phyloP scores from a whole-genome alignment of 2,797 vertebrate genomes.

The Tenualosa ilisha region DNA sequence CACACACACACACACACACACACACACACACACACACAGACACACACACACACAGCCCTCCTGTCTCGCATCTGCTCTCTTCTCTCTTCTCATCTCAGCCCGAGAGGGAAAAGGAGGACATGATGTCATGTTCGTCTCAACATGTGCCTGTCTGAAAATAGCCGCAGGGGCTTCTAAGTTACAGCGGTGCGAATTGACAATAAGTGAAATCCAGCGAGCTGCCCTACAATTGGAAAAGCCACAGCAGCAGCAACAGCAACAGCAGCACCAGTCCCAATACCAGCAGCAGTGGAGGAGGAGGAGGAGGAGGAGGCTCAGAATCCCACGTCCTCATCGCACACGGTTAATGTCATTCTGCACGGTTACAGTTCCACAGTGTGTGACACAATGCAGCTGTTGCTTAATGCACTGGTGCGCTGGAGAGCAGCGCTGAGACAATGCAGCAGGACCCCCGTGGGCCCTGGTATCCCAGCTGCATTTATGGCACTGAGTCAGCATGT shows the following conservation, averaged over 20 bases:
- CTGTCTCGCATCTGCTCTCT: not conserved
- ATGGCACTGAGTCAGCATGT: slow-evolving; percentile 19
- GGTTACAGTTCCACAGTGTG: not conserved
- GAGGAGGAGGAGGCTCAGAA: not conserved
- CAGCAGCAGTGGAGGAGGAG: not conserved
- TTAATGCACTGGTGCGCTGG: not conserved
- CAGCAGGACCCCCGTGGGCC: not conserved
- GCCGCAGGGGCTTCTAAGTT: slow-evolving; percentile 1
- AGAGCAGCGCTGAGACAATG: not conserved
- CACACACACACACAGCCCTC: slow-evolving; percentile 6
- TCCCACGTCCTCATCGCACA: not conserved
- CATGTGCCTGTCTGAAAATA: slow-evolving; percentile 27
- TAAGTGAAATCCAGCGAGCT: not conserved
- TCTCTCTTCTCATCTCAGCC: not conserved
- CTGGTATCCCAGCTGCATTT: slow-evolving; percentile 22
- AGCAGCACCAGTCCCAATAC: too few species aligned
- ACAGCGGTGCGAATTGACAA: slow-evolving; percentile 17
- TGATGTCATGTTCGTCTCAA: slow-evolving; percentile 65
- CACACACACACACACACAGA: not conserved
- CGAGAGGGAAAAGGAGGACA: slow-evolving; percentile 65
- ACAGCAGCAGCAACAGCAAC: too few species aligned
- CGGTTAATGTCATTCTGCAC: slow-evolving; percentile 16
- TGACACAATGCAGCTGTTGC: slow-evolving; percentile 23
- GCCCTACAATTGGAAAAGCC: not conserved
- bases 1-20: slow-evolving; percentile 3